A percentile compares a stretch with the other conserved stretches of the same genome.
phyloP scores from a whole-genome alignment of 2,113 vertebrate genomes.

The Phalacrocorax brasilianus region DNA sequence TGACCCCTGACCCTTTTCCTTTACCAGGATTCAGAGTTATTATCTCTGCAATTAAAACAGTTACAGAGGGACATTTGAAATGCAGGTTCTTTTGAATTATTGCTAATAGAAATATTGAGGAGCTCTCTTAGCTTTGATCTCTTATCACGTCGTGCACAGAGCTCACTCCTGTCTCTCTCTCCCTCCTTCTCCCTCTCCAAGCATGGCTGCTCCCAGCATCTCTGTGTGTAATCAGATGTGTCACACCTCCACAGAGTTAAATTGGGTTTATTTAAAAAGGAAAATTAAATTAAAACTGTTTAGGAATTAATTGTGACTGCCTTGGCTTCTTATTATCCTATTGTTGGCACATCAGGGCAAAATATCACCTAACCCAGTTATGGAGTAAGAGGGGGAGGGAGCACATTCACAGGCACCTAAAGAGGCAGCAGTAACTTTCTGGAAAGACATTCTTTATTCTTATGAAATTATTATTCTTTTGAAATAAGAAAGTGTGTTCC shows the following conservation, averaged over 20 bases:
- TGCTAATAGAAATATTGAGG: slow-evolving; percentile 22
- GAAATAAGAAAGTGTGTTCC: not conserved
- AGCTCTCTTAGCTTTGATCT: slow-evolving; percentile 59
- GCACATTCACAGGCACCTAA: not conserved
- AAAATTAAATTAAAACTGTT: slow-evolving; percentile 75
- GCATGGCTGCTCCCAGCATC: not conserved
- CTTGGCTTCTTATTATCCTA: slow-evolving; percentile 57
- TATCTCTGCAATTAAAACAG: slow-evolving; percentile 63
- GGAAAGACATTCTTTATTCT: not conserved
- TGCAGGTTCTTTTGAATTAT: slow-evolving; percentile 39
- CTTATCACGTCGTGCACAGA: slow-evolving; percentile 5
- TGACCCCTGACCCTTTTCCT: not conserved
- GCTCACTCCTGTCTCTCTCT: not conserved
- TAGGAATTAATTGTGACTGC: slow-evolving; percentile 65
- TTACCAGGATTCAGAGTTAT: slow-evolving; percentile 9
- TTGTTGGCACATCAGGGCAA: slow-evolving; percentile 38
- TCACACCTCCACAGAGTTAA: slow-evolving; percentile 68
- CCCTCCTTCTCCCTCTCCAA: not conserved
- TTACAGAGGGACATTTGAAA: slow-evolving; percentile 25
- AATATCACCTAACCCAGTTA: slow-evolving; percentile 38
- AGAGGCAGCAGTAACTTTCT: not conserved
- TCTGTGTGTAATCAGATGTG: slow-evolving; percentile 66
- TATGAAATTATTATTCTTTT: not conserved
- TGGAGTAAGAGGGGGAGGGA: not conserved
- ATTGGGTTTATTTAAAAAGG: slow-evolving; percentile 71